A percentile compares a stretch with the other conserved stretches of the same genome.
phyloP scores from a whole-genome alignment of 2,888 invertebrate genomes.

The Trissolcus japonicus region DNA sequence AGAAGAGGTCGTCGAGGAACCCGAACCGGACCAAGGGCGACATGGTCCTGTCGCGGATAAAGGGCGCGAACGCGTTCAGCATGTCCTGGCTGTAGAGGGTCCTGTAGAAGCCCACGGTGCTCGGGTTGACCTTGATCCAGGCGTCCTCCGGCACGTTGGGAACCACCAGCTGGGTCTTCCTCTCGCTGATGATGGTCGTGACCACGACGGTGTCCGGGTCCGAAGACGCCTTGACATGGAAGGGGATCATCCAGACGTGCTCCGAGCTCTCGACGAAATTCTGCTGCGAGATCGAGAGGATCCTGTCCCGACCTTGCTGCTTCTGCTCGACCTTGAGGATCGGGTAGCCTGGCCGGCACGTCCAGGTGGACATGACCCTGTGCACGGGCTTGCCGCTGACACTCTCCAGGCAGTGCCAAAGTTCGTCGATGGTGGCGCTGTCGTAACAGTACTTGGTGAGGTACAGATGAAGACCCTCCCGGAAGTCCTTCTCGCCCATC shows the following conservation, averaged over 20 bases:
- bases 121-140: slow-evolving; percentile 95
- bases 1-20: slow-evolving; percentile 93
- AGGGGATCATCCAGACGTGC: slow-evolving; percentile 91
- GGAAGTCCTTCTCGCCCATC: slow-evolving; percentile 94
- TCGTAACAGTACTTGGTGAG: slow-evolving; percentile 89
- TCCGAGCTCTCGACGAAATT: slow-evolving; percentile 88
- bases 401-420: slow-evolving; percentile 93
- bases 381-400: slow-evolving; percentile 92
- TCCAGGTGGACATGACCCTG: slow-evolving; percentile 90
- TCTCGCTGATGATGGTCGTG: slow-evolving; percentile 80
- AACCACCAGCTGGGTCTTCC: slow-evolving; percentile 82
- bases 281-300: slow-evolving; percentile 85
- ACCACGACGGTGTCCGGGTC: slow-evolving; percentile 80
- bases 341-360: slow-evolving; percentile 96
- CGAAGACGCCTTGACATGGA: slow-evolving; percentile 87
- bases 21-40: slow-evolving; percentile 93
- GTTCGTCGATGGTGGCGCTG: slow-evolving; percentile 94
- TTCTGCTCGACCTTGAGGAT: slow-evolving; percentile 82
- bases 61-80: slow-evolving; percentile 86
- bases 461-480: slow-evolving; percentile 94
- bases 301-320: slow-evolving; percentile 79
- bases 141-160: slow-evolving; percentile 83
- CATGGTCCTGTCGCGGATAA: slow-evolving; percentile 86
- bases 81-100: slow-evolving; percentile 89
- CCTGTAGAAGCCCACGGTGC: slow-evolving; percentile 92